phyloP scores from a whole-genome alignment of 2,888 invertebrate species.

The Plagiodera versicolora region DNA sequence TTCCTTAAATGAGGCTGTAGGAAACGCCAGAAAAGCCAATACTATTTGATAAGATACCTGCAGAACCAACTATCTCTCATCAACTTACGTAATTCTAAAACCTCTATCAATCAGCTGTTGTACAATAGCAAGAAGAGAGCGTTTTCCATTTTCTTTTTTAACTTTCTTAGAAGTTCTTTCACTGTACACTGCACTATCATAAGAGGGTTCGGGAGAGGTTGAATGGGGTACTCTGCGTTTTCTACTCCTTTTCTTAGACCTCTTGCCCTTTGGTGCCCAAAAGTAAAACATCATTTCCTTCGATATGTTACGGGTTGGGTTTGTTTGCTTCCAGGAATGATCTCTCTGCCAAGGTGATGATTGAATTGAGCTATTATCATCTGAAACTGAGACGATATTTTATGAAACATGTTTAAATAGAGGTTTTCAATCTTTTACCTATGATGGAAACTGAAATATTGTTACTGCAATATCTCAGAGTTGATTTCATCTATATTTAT shows the following conservation, averaged over 20 bases:
- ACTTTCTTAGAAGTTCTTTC: conserved; percentile 26
- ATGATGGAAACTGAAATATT: too few species aligned
- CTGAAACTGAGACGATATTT: conserved; percentile 66
- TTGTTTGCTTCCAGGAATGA: conserved; percentile 85
- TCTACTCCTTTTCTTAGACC: conserved; percentile 44
- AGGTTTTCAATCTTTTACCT: too few species aligned
- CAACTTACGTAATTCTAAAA: conserved; percentile 35
- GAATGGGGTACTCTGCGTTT: conserved; percentile 69
- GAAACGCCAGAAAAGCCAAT: too few species aligned
- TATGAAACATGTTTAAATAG: too few species aligned
- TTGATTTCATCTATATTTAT: too few species aligned
- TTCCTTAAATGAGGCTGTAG: too few species aligned
- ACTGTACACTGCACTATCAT: conserved; percentile 19
- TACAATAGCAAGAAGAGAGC: conserved; percentile 44
- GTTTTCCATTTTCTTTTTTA: conserved; percentile 33
- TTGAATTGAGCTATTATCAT: conserved; percentile 88
- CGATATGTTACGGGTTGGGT: conserved; percentile 73
- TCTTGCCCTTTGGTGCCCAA: conserved; percentile 60
- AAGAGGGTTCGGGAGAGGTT: conserved; percentile 42
- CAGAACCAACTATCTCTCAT: too few species aligned
- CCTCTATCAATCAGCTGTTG: conserved; percentile 48
- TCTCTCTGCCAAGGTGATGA: conserved; percentile 90
- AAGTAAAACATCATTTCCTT: conserved; percentile 74
- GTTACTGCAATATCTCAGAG: too few species aligned
- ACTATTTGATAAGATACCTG: too few species aligned